Evolutionary conservation across 2,797 vertebrate species (phyloP), one percentile per base, ranked within the genome.

Genomic region (Naso thynnoides): DNA sequence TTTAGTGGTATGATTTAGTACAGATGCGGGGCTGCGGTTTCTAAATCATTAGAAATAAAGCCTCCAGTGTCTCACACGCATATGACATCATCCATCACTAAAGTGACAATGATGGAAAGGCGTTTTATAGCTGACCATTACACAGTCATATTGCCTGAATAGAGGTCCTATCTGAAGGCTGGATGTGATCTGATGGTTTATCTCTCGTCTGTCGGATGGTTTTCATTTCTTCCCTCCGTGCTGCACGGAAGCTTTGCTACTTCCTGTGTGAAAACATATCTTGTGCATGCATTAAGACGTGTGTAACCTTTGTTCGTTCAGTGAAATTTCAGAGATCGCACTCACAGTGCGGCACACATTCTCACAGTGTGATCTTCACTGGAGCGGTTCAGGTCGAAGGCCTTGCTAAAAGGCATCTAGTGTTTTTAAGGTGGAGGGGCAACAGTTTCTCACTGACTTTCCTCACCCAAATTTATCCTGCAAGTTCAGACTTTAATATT

Each of bases 1-100:
- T 70, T 63, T 24, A 39, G 70, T 3, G 55, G 47, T n/a, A 18
- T 65, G 68, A 86, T 82, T 61, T 75, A 85, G 83, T 67, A 41
- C 80, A 74, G 78, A 86, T 84, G 78, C 66, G 45, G 61, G 66
- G 76, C 61, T 54, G 7, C 49, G 71, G 67, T 78, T 86, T 82
- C 85, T 84, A 90, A 88, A 92, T 90, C 83, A 88, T 70, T 56
- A 59, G 69, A 59, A 82, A 86, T 83, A 82, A 89, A 87, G 62
- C 18, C 15, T 24, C 44, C 48, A 72, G 61, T 82, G 70, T 86
- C 82, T 79, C 23, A 0, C 77, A 84, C 77, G 62, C 70, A 78
- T 83, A 76, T 74, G 76, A 83, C 82, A 73, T 79, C 82, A 82
- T 86, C 81, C 79, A 86, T 92, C 87, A 88, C 78, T 47, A 29